Percentiles rank a stretch among this genome's conserved stretches.
Evolutionary conservation across 2,113 vertebrate genomes (phyloP).

Genomic region (Leptobrachium ailaonicum): DNA sequence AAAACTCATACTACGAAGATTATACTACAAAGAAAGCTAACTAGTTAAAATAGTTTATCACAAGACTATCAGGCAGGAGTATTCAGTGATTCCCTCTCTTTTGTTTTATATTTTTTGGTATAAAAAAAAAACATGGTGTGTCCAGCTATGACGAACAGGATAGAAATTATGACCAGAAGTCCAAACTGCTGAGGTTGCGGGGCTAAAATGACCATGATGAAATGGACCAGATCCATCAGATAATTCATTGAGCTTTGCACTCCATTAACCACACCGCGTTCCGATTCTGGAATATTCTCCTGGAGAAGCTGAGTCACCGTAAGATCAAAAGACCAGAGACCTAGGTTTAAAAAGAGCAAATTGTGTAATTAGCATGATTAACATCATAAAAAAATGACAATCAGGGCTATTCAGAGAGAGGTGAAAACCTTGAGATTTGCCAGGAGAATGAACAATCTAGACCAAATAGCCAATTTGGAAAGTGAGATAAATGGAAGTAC

Average conservation of each 20-base stretch:
- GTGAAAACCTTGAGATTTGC: too few species aligned
- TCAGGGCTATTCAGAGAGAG: too few species aligned
- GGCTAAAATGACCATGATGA: slow-evolving; percentile 69
- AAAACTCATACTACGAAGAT: slow-evolving; percentile 36
- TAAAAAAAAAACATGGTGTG: slow-evolving; percentile 74
- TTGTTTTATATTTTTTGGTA: slow-evolving; percentile 69
- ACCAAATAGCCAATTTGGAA: too few species aligned
- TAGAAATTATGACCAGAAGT: slow-evolving; percentile 61
- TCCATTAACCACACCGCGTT: slow-evolving; percentile 70
- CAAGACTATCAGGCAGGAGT: slow-evolving; percentile 35
- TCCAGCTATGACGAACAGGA: slow-evolving; percentile 74
- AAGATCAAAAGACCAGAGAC: slow-evolving; percentile 75
- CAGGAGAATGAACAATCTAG: too few species aligned
- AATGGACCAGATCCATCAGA: slow-evolving; percentile 75
- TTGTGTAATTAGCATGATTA: not conserved
- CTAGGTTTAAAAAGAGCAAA: slow-evolving; percentile 51
- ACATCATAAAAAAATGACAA: too few species aligned
- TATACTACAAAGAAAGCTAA: slow-evolving; percentile 37
- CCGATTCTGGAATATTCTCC: slow-evolving; percentile 74
- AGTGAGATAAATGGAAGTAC: too few species aligned
- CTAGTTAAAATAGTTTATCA: slow-evolving; percentile 20
- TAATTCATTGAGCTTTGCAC: slow-evolving; percentile 80
- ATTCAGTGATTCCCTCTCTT: slow-evolving; percentile 53
- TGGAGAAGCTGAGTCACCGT: slow-evolving; percentile 71
- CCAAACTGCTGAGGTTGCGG: slow-evolving; percentile 68